Conservation (phyloP, 1,140 invertebrate species). For the Drosophila melanica region DNA sequence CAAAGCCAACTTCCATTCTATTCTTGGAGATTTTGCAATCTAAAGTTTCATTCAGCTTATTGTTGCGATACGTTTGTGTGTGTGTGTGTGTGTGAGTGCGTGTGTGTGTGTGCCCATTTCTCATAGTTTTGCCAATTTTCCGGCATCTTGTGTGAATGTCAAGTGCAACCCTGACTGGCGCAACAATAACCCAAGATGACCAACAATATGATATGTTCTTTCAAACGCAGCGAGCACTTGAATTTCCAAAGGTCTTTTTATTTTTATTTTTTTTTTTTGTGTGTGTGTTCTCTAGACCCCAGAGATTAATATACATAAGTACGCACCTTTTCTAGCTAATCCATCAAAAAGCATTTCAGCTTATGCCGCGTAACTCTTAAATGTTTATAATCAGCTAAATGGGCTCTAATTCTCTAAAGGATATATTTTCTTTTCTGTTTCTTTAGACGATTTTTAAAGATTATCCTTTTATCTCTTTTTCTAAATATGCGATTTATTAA, state of each 20-base stretch:
- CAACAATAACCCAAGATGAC: conserved; percentile 10
- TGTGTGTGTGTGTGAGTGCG: conserved; percentile 1
- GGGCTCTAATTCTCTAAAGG: not conserved
- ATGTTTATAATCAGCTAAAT: not conserved
- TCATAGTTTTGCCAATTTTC: conserved; percentile 50
- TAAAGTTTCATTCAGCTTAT: conserved; percentile 50
- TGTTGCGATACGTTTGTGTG: conserved; percentile 12
- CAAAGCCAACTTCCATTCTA: conserved; percentile 63
- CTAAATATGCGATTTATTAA: not conserved
- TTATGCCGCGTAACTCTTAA: not conserved
- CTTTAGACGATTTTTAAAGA: not conserved
- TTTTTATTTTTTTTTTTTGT: not conserved
- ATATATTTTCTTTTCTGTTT: not conserved
- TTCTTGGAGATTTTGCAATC: conserved; percentile 69
- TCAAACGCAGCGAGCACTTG: conserved; percentile 11
- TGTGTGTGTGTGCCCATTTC: conserved; percentile 25
- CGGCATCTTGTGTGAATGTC: conserved; percentile 54
- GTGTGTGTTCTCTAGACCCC: not conserved
- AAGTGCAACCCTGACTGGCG: conserved; percentile 47
- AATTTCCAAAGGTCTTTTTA: not conserved
- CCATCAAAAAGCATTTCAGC: conserved; percentile 4
- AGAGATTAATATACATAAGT: not conserved
- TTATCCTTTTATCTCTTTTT: not conserved
- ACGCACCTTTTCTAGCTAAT: not conserved
- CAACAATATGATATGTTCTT: conserved; percentile 20